Evolutionary conservation across 2,113 vertebrate genomes (phyloP), one percentile per base, ranked within the genome.

Genomic region (Pionites leucogaster): DNA sequence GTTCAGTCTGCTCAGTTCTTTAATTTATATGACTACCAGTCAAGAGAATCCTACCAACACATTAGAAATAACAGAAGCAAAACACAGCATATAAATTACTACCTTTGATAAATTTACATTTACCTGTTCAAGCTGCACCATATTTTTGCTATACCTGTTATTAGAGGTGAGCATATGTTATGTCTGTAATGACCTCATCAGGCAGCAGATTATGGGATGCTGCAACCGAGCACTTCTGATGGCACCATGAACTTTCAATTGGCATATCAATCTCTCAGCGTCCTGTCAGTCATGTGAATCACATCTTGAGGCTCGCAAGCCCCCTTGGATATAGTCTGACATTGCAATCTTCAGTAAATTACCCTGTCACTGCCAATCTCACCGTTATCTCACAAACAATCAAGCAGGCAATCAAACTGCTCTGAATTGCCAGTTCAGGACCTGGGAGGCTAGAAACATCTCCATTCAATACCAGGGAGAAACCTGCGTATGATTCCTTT

Each of bases 311-410:
- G 98, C 98, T 96, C 74, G 75, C 90, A 49, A 96, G 95, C 97
- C 97, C 97, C 96, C 88, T 85, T 86, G 97, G 97, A 97, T 97
- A 97, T 95, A 96, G 97, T 95, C 97, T 98, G 98, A 98, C 98
- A 98, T 96, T 92, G 97, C 98, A 98, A 98, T 98, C 98, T 98
- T 96, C 98, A 98, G 97, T 98, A 98, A 98, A 98, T 98, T 98
- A 98, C 98, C 96, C 98, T 98, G 98, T 97, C 98, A 97, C 98
- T 97, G 98, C 98, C 98, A 98, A 98, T 98, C 97, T 97, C 96
- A 88, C 96, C 87, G 98, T 98, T 98, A 98, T 98, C 98, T 98
- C 92, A 94, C 97, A 98, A 98, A 98, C 98, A 98, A 98, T 98
- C 98, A 98, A 97, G 98, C 95, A 97, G 96, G 97, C 98, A 98